Conservation (phyloP, 2,888 invertebrate species). For the Drosophila colorata region DNA sequence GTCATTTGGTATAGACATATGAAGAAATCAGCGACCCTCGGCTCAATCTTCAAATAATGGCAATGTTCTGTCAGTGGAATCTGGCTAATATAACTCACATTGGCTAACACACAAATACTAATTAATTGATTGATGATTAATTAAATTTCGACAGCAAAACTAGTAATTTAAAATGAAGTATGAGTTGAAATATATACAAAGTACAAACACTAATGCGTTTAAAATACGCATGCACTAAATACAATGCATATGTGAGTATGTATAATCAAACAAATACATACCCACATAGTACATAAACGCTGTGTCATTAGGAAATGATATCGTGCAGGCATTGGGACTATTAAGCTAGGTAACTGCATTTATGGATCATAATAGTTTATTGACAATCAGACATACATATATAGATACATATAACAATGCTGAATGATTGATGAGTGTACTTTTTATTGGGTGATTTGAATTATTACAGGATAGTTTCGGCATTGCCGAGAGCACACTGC, state of each 20-base stretch:
- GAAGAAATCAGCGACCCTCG: no score
- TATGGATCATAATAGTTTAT: background rate
- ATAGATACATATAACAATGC: constrained; percentile 2
- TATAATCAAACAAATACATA: constrained; percentile 7
- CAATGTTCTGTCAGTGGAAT: background rate
- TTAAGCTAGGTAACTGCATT: background rate
- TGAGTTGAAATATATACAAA: background rate
- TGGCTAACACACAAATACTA: constrained; percentile 1
- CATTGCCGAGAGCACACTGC: constrained; percentile 3
- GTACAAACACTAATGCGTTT: background rate
- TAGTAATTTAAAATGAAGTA: background rate
- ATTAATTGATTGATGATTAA: background rate
- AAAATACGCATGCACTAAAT: constrained; percentile 1
- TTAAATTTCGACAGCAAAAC: background rate
- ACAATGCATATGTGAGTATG: constrained; percentile 2
- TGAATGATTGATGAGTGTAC: constrained; percentile 12
- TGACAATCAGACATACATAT: constrained; percentile 3
- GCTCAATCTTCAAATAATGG: background rate
- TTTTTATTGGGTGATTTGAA: background rate
- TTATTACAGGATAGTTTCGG: constrained; percentile 9
- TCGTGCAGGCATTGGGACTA: background rate
- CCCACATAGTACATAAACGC: constrained; percentile 4
- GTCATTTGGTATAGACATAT: no score
- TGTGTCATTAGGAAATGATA: constrained; percentile 2
- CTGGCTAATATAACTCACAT: background rate